Evolutionary conservation across 2,113 vertebrate species (phyloP).

Genomic region (Dicrurus megarhynchus): DNA sequence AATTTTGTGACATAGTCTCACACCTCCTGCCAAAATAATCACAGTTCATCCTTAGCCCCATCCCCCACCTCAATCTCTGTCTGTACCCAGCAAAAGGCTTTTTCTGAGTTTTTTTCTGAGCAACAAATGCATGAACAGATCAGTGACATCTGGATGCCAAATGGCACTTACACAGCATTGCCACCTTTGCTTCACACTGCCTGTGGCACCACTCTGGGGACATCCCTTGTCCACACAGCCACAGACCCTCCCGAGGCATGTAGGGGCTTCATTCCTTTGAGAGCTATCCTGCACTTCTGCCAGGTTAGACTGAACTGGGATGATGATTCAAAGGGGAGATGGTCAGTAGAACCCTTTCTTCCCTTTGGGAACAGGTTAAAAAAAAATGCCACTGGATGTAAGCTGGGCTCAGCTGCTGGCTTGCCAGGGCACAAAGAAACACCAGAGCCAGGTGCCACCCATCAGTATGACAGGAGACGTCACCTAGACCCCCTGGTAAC

Average conservation of each 20-base stretch:
- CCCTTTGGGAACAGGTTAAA: not conserved
- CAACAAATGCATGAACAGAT: not conserved
- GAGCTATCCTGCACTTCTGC: not conserved
- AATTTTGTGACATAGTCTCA: not conserved
- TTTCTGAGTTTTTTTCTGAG: not conserved
- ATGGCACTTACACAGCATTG: not conserved
- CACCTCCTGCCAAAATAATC: not conserved
- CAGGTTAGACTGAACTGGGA: not conserved
- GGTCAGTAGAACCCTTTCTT: not conserved
- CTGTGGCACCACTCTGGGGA: not conserved
- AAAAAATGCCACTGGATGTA: not conserved
- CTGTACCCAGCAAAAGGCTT: accelerated
- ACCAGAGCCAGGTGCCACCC: not conserved
- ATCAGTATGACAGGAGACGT: not conserved
- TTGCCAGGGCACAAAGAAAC: not conserved
- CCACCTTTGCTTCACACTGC: not conserved
- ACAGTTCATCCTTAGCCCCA: not conserved
- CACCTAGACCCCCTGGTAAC: not conserved
- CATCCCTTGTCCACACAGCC: not conserved
- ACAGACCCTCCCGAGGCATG: not conserved
- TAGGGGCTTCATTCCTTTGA: not conserved
- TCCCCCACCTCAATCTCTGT: not conserved
- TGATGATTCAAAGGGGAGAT: not conserved
- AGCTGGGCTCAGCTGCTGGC: not conserved
- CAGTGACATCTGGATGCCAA: not conserved